Conservation (phyloP, 2,113 vertebrate species). For the Percina caprodes region DNA sequence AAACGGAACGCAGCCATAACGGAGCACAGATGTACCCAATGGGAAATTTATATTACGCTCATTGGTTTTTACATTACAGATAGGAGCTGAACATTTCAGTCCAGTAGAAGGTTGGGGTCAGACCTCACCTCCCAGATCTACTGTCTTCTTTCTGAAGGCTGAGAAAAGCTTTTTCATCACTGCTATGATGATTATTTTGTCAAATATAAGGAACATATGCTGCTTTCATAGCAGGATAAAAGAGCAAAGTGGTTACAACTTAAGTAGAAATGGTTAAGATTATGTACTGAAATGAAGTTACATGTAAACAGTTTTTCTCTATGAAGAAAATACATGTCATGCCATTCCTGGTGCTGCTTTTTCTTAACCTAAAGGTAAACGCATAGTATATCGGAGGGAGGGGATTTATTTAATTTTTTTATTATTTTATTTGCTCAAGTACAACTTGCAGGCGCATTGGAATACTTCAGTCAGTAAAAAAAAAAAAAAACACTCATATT, state of each 20-base stretch:
- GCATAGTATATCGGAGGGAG: background rate
- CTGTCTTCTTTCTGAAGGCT: background rate
- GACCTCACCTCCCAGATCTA: background rate
- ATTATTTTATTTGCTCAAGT: no score
- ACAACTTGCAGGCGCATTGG: no score
- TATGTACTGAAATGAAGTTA: slow-evolving; percentile 9
- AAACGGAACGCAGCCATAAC: no score
- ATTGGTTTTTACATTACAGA: background rate
- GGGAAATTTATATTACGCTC: no score
- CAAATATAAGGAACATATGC: background rate
- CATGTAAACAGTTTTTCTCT: slow-evolving; percentile 9
- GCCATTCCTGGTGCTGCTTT: background rate
- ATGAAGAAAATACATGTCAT: background rate
- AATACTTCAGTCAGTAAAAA: no score
- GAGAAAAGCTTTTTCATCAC: background rate
- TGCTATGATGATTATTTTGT: slow-evolving; percentile 16
- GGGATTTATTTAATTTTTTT: no score
- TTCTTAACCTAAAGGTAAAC: background rate
- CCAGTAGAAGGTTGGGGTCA: no score
- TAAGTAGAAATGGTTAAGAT: slow-evolving; percentile 27
- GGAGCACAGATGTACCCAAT: no score
- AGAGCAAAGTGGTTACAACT: background rate
- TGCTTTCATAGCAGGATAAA: background rate
- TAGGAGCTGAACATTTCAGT: background rate
- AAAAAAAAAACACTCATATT: no score